phyloP scores from a whole-genome alignment of 2,113 vertebrate genomes.

The Hippocampus zosterae region DNA sequence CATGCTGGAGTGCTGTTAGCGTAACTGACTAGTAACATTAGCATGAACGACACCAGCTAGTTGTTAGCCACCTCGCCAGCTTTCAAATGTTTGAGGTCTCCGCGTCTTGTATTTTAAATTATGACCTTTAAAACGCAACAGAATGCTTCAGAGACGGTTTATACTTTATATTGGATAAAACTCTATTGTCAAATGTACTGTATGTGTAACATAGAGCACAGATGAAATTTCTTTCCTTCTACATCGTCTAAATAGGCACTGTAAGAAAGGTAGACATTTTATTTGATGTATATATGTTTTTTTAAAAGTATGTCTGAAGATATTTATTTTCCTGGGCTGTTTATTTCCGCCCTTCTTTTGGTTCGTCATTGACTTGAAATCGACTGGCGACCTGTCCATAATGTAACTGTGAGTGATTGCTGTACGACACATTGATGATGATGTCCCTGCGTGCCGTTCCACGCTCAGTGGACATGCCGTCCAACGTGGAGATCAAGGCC shows the following conservation, averaged over 20 bases:
- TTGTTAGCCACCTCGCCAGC: neutral
- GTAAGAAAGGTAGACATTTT: no score
- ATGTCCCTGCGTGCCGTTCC: conserved; percentile 13
- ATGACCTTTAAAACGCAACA: neutral
- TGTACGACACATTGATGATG: neutral
- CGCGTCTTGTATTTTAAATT: neutral
- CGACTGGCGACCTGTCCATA: neutral
- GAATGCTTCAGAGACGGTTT: neutral
- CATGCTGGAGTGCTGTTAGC: neutral
- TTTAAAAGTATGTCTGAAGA: no score
- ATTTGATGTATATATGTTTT: no score
- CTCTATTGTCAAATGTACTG: no score
- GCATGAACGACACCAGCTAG: neutral
- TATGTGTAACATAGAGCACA: no score
- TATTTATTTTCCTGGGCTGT: no score
- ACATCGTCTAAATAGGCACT: no score
- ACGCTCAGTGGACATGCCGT: conserved; percentile 63
- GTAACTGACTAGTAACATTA: neutral
- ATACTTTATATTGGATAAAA: no score
- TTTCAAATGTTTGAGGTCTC: neutral
- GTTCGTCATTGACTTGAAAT: no score
- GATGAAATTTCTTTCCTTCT: no score
- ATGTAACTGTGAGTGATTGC: neutral
- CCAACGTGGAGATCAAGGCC: conserved; percentile 82
- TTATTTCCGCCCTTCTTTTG: no score